Evolutionary conservation across 2,113 vertebrate genomes (phyloP).

Genomic region (Proteles cristata): DNA sequence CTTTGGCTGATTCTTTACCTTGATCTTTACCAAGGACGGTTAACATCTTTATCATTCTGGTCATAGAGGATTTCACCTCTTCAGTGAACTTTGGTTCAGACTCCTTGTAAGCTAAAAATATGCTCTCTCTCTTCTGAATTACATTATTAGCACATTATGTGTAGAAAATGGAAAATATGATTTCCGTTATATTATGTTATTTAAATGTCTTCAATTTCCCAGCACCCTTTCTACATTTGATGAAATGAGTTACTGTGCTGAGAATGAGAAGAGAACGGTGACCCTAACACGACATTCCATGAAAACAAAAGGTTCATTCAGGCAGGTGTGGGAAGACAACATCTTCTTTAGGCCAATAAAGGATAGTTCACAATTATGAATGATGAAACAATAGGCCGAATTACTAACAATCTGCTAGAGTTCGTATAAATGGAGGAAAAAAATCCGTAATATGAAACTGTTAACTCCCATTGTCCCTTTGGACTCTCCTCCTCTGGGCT

Average conservation of each 20-base stretch:
- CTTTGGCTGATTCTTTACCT: neutral
- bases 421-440: neutral
- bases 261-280: neutral
- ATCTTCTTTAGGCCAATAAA: neutral
- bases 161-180: neutral
- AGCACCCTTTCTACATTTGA: neutral
- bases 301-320: neutral
- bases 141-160: neutral
- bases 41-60: neutral
- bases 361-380: neutral
- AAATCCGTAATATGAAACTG: neutral
- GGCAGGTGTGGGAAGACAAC: neutral
- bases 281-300: neutral
- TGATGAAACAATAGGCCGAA: neutral
- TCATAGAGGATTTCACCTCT: neutral
- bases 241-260: neutral
- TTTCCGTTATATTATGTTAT: neutral
- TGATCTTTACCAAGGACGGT: neutral
- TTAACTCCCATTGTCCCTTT: neutral
- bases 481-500: no score
- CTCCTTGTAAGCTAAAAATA: neutral
- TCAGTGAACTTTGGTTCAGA: neutral
- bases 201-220: neutral
- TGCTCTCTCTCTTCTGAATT: neutral
- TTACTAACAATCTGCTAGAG: neutral